Base-by-base conservation (phyloP, 2,888 invertebrate species). In the Cheilosia vulpina region DNA sequence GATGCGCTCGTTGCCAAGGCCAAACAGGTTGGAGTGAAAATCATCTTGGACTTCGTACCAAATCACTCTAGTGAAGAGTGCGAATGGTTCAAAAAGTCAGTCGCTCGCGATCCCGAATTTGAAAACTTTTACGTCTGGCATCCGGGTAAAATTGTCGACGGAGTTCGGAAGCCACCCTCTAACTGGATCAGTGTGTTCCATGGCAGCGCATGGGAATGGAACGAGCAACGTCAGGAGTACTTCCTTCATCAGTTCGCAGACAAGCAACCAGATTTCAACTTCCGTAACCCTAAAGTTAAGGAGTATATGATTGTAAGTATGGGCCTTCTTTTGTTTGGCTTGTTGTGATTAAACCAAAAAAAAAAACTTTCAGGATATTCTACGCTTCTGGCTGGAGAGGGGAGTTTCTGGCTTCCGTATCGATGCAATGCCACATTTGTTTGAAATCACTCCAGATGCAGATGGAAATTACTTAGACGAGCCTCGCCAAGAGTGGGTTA, bases 371-470 rank as follows among this genome's bases (percentile, higher is more conserved):
- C 21, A 21, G 21, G 92, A 94, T 13, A 94, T 95, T 0, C 91
- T 98, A 11, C 94, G 93, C 82, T 96, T 95, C 90, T 97, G 97
- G 97, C 90, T 97, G 45, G 94, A 95, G 45, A 94, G 94, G 88
- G 98, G 97, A 2, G 94, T 97, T 0, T 96, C 96, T 87, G 97
- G 97, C 0, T 96, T 97, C 90, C 94, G 96, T 65, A 92, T 96
- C 0, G 95, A 95, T 88, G 95, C 95, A 0, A 92, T 95, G 3
- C 94, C 94, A 0, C 89, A 90, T 78, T 78, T 90, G 1, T 92
- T 88, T 43, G 92, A 92, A 75, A 65, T 90, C 3, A 87, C 82
- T 1, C 77, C 89, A 9, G 90, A 90, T 69, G 79, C 72, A 1
- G 82, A 89, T 43, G 91, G 92, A 31, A 88, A 89, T 68, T 92